Percentiles rank a stretch among this genome's conserved stretches.
Conservation (phyloP, 2,113 vertebrate genomes). For the Gasterosteus nipponicus region DNA sequence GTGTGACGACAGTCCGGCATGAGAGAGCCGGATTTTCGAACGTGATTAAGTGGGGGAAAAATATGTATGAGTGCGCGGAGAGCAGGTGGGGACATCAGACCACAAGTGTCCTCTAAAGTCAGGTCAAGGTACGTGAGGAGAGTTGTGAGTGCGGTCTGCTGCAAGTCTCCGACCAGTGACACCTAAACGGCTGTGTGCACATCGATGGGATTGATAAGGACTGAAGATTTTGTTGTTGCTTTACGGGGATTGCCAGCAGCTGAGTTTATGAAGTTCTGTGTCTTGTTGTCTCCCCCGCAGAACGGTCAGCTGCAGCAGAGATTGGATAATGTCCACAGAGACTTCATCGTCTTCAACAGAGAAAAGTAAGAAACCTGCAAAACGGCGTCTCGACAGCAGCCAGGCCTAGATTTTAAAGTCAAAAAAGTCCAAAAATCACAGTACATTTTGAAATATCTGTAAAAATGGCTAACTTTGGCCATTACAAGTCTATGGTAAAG, state of each 20-base stretch:
- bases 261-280: slow-evolving; percentile 12
- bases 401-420: neutral
- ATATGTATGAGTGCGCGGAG: slow-evolving; percentile 22
- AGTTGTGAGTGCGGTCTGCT: neutral
- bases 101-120: slow-evolving; percentile 41
- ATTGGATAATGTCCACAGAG: slow-evolving; percentile 90
- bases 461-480: neutral
- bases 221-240: neutral
- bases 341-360: slow-evolving; percentile 98
- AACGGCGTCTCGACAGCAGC: neutral
- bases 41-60: slow-evolving; percentile 40
- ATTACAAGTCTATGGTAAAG: neutral
- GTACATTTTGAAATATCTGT: neutral
- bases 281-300: slow-evolving; percentile 74
- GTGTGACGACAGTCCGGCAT: slow-evolving; percentile 15
- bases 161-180: neutral
- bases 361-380: slow-evolving; percentile 88
- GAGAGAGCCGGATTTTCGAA: slow-evolving; percentile 26
- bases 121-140: neutral
- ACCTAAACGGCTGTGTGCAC: neutral
- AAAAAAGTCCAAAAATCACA: neutral
- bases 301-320: slow-evolving; percentile 89
- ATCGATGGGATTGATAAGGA: neutral
- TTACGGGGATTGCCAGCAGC: slow-evolving; percentile 4
- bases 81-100: slow-evolving; percentile 24